Evolutionary conservation across 1,140 invertebrate genomes (phyloP), one percentile per base, ranked within the genome.

Genomic region (Meteorus sp.): DNA sequence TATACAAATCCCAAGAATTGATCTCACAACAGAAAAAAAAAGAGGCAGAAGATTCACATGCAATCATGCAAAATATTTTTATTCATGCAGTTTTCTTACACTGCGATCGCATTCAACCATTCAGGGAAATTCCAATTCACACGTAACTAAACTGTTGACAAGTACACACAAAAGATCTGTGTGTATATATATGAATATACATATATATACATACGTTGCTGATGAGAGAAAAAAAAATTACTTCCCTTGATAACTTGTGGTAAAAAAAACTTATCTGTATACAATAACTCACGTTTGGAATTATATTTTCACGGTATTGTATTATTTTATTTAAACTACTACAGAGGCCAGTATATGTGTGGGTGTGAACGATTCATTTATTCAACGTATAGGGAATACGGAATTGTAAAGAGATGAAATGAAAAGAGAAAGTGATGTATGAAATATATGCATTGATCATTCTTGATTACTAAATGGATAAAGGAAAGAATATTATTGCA

Each of bases 341-440:
- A 72, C 70, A 72, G 55, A 72, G 70, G 70, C 70, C 70, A 72
- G 70, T 72, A 69, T 70, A 23, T 37, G 23, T 19, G 41, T 59
- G 25, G 39, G 44, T 58, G 45, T 51, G n/a, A 50, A 19, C n/a
- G n/a, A n/a, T n/a, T n/a, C 29, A 17, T 25, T 55, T 22, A 25
- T 43, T 13, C 20, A 35, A 7, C 20, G 11, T 19, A 52, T 20
- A 19, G 48, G 20, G 43, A 20, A 52, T 44, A 45, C 11, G 45
- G 41, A 45, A 39, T 9, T 54, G 8, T 45, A 50, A 43, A 50
- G 44, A 50, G 27, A 60, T 66, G 59, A 25, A 62, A 71, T 71
- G 67, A 69, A 69, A 25, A 58, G 69, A 20, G 4, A 43, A 43
- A 20, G 41, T 67, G 65, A 63, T 43, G 54, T 47, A 29, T 63